Evolutionary conservation across 2,113 vertebrate species (phyloP), one percentile per base, ranked within the genome.

Genomic region (Dicaeum eximium): DNA sequence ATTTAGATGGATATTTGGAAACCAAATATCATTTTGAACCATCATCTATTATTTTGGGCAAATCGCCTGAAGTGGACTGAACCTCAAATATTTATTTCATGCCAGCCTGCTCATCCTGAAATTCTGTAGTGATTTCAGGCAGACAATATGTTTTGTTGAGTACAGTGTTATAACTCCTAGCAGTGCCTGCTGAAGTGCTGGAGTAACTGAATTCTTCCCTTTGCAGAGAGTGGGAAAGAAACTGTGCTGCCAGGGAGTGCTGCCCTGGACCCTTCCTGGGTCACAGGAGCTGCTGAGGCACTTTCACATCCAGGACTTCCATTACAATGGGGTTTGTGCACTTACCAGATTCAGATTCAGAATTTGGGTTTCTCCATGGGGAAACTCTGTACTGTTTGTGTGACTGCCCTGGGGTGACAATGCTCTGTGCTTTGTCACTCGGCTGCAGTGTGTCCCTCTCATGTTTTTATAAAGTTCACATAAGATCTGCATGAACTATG

Each of bases 1-100:
- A 65, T 91, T 95, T 73, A 66, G 66, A 85, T 87, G 53, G 37
- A 53, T 74, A 56, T 86, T 60, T 90, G 88, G 69, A 95, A 95
- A 40, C 69, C 57, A 90, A 90, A 71, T 60, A 54, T 50, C 1
- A 80, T 67, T 91, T 92, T 92, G 71, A 92, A 90, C 60, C 42
- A 80, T 64, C 71, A 44, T 33, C 70, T 90, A 92, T 94, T 90
- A 74, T 83, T 92, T 93, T 81, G 69, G 64, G 75, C 69, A 86
- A 74, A 86, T 44, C 12, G 40, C 71, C 86, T 82, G 23, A 71
- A 89, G 80, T 72, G 53, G 66, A 79, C 61, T 86, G 74, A 96
- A 72, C 37, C 54, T 92, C 65, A 79, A 86, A 84, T 72, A 84
- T 50, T 92, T 90, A 84, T 85, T 79, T 85, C 50, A 87, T 9